Percentiles rank a stretch among this genome's conserved stretches.
These are phyloP conservation scores for Nannobrachium achirus DNA, from an alignment of 2,113 vertebrate genomes.

Conservation along the genomic window DNA sequence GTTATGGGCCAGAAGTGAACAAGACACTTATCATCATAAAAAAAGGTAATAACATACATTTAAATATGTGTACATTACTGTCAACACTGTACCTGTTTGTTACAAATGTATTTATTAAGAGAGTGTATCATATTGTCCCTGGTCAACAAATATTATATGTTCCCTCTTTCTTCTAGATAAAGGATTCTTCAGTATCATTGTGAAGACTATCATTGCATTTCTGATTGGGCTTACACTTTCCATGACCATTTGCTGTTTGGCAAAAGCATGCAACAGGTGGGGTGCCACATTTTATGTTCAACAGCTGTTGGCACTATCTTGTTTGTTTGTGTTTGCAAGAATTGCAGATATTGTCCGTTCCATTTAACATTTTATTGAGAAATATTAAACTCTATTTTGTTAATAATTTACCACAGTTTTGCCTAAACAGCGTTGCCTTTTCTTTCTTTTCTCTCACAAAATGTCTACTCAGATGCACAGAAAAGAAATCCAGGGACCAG, in stretches of 20 bases:
- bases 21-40: neutral
- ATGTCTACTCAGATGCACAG: conserved; percentile 23
- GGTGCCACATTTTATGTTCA: neutral
- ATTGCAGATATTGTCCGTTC: neutral
- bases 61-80: too few species aligned
- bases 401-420: too few species aligned
- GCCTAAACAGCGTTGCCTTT: too few species aligned
- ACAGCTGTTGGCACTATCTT: too few species aligned
- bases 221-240: conserved; percentile 38
- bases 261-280: conserved; percentile 47
- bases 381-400: neutral
- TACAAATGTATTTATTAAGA: too few species aligned
- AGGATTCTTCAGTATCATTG: neutral
- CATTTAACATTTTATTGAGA: neutral
- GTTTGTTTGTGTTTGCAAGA: neutral
- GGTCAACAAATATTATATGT: too few species aligned
- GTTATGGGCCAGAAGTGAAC: conserved; percentile 18
- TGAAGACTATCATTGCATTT: conserved; percentile 13
- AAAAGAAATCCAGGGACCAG: neutral
- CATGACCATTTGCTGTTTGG: conserved; percentile 32
- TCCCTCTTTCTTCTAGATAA: too few species aligned
- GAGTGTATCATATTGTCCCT: too few species aligned
- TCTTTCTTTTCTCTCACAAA: neutral
- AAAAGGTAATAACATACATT: too few species aligned
- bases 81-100: too few species aligned